These are phyloP conservation scores for Shinisaurus crocodilurus DNA, from an alignment of 2,113 vertebrate genomes.

Conservation along the genomic window DNA sequence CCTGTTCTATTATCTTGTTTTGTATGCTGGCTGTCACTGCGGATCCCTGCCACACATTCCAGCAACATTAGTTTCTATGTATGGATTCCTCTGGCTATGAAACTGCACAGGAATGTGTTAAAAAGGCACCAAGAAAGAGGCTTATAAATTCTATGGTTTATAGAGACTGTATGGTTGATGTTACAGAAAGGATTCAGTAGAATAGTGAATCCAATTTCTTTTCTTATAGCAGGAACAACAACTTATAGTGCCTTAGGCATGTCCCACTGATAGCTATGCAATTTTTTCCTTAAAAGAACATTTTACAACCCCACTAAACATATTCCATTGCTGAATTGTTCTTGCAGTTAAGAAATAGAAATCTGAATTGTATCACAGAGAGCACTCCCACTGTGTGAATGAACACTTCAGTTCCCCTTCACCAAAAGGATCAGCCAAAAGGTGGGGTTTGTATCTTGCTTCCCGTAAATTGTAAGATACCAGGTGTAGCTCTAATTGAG, in stretches of 20 bases:
- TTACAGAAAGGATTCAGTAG: background rate
- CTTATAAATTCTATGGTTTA: background rate
- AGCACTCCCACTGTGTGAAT: background rate
- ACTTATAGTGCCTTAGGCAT: background rate
- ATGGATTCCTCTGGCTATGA: conserved; percentile 30
- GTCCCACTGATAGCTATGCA: background rate
- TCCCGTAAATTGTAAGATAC: background rate
- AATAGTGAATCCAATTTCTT: background rate
- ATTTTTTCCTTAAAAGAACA: background rate
- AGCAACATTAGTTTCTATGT: conserved; percentile 13
- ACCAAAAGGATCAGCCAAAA: background rate
- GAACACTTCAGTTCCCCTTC: background rate
- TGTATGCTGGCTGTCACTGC: background rate
- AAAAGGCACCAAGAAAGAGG: conserved; percentile 27
- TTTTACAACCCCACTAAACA: background rate
- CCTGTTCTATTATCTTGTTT: background rate
- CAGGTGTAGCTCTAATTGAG: background rate
- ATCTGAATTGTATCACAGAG: background rate
- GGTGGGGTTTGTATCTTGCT: background rate
- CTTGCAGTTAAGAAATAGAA: background rate
- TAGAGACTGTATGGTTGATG: background rate
- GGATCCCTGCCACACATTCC: conserved; percentile 35
- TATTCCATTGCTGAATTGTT: background rate
- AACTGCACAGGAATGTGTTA: conserved; percentile 33
- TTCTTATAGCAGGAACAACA: background rate